Evolutionary conservation across 2,113 vertebrate species (phyloP).

Genomic region (Saccopteryx leptura): DNA sequence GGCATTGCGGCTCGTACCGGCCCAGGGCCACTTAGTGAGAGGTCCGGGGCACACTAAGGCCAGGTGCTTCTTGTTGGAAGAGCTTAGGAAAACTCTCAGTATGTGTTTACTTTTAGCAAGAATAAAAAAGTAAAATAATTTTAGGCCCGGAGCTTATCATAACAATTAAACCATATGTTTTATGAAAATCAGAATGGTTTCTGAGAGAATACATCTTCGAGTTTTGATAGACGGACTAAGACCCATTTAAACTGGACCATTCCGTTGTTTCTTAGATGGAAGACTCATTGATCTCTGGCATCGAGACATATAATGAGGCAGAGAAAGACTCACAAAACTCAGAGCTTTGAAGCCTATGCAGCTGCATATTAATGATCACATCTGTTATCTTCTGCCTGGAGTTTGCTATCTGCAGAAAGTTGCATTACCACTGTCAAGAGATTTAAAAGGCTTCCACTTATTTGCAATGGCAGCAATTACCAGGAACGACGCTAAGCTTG

Average conservation of each 20-base stretch:
- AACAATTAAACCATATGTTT: not conserved
- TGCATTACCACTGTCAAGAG: constrained; percentile 88
- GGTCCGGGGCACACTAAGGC: too few species aligned
- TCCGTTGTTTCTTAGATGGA: not conserved
- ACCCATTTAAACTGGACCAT: not conserved
- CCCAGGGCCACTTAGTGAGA: too few species aligned
- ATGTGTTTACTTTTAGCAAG: not conserved
- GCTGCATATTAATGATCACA: constrained; percentile 90
- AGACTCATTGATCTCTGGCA: constrained; percentile 66
- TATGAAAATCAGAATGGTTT: not conserved
- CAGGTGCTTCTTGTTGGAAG: too few species aligned
- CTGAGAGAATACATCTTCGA: constrained; percentile 1
- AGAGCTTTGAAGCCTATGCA: constrained; percentile 83
- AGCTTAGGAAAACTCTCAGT: too few species aligned
- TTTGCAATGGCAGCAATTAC: constrained; percentile 90
- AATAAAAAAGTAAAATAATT: constrained; percentile 10
- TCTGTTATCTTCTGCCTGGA: constrained; percentile 87
- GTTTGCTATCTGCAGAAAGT: constrained; percentile 82
- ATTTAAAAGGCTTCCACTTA: constrained; percentile 88
- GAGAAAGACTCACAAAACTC: constrained; percentile 72
- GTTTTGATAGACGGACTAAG: not conserved
- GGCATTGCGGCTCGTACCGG: too few species aligned
- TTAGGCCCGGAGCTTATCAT: not conserved
- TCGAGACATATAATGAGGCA: constrained; percentile 64
- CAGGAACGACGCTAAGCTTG: constrained; percentile 83